Evolutionary conservation across 1,140 invertebrate genomes (phyloP).

Genomic region (Radopholus similis): DNA sequence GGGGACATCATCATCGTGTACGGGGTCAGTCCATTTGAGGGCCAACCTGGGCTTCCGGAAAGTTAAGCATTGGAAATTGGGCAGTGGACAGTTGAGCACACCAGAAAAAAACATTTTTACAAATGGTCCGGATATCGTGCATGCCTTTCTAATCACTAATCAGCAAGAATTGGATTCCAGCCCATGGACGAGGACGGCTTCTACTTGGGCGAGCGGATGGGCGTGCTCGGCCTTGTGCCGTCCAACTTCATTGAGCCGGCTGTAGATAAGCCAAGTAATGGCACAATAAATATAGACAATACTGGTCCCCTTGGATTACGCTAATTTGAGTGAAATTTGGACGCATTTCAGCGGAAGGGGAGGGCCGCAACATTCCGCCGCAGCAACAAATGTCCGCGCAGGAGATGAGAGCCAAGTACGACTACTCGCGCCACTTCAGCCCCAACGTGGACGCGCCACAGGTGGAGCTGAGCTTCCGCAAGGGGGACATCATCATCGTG

Average conservation of each 20-base stretch:
- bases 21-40: slow-evolving; percentile 69
- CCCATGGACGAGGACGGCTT: slow-evolving; percentile 93
- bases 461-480: slow-evolving; percentile 88
- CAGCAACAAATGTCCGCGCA: slow-evolving; percentile 28
- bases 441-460: slow-evolving; percentile 72
- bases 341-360: too few relatives aligned
- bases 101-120: too few relatives aligned
- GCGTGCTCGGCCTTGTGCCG: slow-evolving; percentile 82
- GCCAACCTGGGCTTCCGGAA: too few relatives aligned
- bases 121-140: too few relatives aligned
- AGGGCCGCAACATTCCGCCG: too few relatives aligned
- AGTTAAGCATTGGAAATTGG: too few relatives aligned
- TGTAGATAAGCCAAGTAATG: neutral
- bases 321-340: too few relatives aligned
- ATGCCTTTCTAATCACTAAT: too few relatives aligned
- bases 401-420: slow-evolving; percentile 92
- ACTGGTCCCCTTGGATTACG: too few relatives aligned
- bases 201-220: slow-evolving; percentile 82
- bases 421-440: slow-evolving; percentile 89
- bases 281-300: too few relatives aligned
- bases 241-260: slow-evolving; percentile 80
- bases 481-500: slow-evolving; percentile 87
- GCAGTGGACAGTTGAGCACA: too few relatives aligned
- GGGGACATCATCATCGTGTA: slow-evolving; percentile 91
- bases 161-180: neutral